Evolutionary conservation across 1,140 invertebrate genomes (phyloP).

Genomic region (Megalonaias nervosa): DNA sequence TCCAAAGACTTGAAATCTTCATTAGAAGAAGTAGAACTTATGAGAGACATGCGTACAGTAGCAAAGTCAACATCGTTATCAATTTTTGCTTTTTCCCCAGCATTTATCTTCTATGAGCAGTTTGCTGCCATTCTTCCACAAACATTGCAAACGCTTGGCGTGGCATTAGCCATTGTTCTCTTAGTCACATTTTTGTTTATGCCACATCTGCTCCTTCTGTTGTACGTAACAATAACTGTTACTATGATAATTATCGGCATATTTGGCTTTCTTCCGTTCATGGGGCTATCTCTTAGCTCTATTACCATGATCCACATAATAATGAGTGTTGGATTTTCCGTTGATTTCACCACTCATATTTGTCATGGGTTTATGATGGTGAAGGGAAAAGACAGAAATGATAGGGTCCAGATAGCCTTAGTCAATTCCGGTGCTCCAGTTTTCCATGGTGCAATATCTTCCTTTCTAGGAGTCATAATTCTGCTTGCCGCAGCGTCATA

Average conservation of each 20-base stretch:
- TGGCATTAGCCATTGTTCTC: constrained; percentile 95
- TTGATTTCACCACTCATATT: constrained; percentile 98
- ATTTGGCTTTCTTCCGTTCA: constrained; percentile 95
- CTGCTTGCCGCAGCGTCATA: constrained; percentile 93
- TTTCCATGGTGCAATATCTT: constrained; percentile 95
- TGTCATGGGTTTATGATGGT: constrained; percentile 97
- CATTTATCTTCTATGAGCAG: constrained; percentile 74
- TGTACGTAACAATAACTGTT: constrained; percentile 97
- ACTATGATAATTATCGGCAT: constrained; percentile 96
- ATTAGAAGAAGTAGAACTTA: constrained; percentile 48
- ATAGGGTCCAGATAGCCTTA: constrained; percentile 87
- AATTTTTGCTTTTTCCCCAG: constrained; percentile 52
- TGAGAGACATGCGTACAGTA: constrained; percentile 52
- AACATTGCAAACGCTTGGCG: constrained; percentile 92
- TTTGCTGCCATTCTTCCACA: constrained; percentile 94
- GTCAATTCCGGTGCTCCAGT: constrained; percentile 94
- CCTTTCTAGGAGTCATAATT: constrained; percentile 91
- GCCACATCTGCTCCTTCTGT: constrained; percentile 91
- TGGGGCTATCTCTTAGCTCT: constrained; percentile 95
- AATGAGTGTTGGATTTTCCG: constrained; percentile 98
- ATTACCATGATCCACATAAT: constrained; percentile 99
- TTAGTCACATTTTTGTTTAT: constrained; percentile 97
- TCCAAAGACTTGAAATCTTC: constrained; percentile 45
- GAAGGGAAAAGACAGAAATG: constrained; percentile 63
- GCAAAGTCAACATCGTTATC: constrained; percentile 40